Base-by-base conservation (phyloP, 2,888 invertebrate species). In the Taphrorychus bicolor region DNA sequence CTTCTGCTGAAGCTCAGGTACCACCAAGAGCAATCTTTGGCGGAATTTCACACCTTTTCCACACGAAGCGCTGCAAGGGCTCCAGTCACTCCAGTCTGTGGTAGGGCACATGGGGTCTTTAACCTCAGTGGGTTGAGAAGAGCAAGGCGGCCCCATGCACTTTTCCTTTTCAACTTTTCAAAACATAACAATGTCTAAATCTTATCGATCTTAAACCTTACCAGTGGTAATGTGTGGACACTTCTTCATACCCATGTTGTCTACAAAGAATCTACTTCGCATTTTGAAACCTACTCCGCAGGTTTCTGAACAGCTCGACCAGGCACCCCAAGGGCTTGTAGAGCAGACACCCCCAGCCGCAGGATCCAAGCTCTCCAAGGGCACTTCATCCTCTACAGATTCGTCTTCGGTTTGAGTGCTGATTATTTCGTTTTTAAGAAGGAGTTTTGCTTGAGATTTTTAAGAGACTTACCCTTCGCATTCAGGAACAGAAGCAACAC, bases 41-140 rank as follows among this genome's bases (percentile, higher is more conserved):
- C 94, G 87, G 63, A 88, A 82, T 69, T 86, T 85, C 14, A 91
- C 87, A 0, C 97, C 97, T 77, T 88, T 87, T 0, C 95, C 97
- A 79, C 97, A 97, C 5, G 93, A 88, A 0, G 91, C 93, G 57
- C 93, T 91, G 83, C 97, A 97, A 0, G 95, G 92, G 62, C 94
- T 93, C 96, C 96, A 97, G 73, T 92, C 91, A 63, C 93, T 89
- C 97, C 97, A 97, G 57, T 88, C 88, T 0, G 92, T 91, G n/a
- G 93, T 90, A 65, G 93, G 91, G 75, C 92, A 92, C 73, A 84
- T 69, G 0, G 89, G 87, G 83, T 90, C 89, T 1, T 85, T 79
- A 0, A 82, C 73, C 73, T 86, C 87, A 5, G 87, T 82, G 45
- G 86, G 84, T 32, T 83, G 83, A 59, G 85, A 49, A 61, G 73